Conservation (phyloP, 92 coral and sea anemone genomes). For the Porites lobata region DNA sequence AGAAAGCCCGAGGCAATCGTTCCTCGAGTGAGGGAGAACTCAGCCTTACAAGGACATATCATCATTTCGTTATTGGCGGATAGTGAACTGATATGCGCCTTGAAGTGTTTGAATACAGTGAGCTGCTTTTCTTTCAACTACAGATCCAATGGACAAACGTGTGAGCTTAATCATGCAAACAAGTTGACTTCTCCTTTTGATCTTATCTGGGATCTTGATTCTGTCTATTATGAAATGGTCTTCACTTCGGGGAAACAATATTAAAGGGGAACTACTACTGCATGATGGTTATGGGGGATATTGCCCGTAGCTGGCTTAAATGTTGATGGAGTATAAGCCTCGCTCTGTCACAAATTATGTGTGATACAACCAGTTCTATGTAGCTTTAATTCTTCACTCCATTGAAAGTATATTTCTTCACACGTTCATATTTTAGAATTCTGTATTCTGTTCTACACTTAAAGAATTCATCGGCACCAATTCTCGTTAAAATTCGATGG, state of each 20-base stretch:
- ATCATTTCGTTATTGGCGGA: not conserved
- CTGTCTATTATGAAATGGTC: slow-evolving; percentile 70
- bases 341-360: too few relatives aligned
- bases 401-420: too few relatives aligned
- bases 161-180: slow-evolving; percentile 67
- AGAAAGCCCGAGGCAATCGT: slow-evolving; percentile 35
- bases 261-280: not conserved
- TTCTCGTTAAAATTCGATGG: too few relatives aligned
- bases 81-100: slow-evolving; percentile 62
- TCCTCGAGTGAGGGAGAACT: slow-evolving; percentile 7
- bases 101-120: slow-evolving; percentile 55
- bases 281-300: too few relatives aligned
- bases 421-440: too few relatives aligned
- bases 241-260: slow-evolving; percentile 9
- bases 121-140: slow-evolving; percentile 72
- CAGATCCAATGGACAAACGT: slow-evolving; percentile 9
- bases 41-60: slow-evolving; percentile 37
- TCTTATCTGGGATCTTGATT: slow-evolving; percentile 38
- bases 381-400: too few relatives aligned
- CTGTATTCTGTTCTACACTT: too few relatives aligned
- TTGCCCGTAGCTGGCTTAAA: too few relatives aligned
- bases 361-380: too few relatives aligned
- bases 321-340: too few relatives aligned
- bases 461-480: too few relatives aligned
- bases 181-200: slow-evolving; percentile 33